Percentiles rank a stretch among this genome's conserved stretches.
Conservation (phyloP, 1,140 invertebrate genomes). For the Ostrea edulis region DNA sequence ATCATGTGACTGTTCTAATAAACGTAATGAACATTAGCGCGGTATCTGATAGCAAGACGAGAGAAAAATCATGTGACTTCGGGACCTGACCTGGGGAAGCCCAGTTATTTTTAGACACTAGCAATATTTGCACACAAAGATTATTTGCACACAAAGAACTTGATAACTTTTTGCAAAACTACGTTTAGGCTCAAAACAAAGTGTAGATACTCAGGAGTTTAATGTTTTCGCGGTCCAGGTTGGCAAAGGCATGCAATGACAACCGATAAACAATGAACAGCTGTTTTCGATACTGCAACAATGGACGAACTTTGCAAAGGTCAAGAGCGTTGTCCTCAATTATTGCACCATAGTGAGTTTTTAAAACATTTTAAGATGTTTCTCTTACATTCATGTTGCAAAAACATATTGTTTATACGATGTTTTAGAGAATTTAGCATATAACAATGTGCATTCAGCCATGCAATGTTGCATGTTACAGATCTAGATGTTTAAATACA, state of each 20-base stretch:
- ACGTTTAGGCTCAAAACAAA: not conserved
- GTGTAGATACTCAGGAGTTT: not conserved
- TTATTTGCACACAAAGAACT: not conserved
- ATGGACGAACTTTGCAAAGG: not conserved
- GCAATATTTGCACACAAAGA: constrained; percentile 16
- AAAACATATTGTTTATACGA: not conserved
- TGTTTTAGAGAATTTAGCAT: not conserved
- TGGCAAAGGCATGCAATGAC: not conserved
- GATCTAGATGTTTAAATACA: too few species aligned
- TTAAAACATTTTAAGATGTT: not conserved
- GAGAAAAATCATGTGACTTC: constrained; percentile 14
- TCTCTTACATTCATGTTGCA: not conserved
- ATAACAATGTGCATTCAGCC: too few species aligned
- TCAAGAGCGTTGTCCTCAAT: not conserved
- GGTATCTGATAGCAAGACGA: not conserved
- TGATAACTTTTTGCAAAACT: not conserved
- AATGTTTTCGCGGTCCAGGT: not conserved
- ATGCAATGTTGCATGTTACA: too few species aligned
- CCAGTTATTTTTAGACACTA: constrained; percentile 7
- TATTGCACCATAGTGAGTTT: not conserved
- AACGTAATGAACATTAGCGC: not conserved
- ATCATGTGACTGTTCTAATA: not conserved
- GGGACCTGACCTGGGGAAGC: not conserved
- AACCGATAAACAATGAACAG: not conserved
- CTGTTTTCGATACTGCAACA: constrained; percentile 16